These are phyloP conservation scores for Coecobrya sp. DNA, from an alignment of 2,888 invertebrate species.

Conservation along the genomic window DNA sequence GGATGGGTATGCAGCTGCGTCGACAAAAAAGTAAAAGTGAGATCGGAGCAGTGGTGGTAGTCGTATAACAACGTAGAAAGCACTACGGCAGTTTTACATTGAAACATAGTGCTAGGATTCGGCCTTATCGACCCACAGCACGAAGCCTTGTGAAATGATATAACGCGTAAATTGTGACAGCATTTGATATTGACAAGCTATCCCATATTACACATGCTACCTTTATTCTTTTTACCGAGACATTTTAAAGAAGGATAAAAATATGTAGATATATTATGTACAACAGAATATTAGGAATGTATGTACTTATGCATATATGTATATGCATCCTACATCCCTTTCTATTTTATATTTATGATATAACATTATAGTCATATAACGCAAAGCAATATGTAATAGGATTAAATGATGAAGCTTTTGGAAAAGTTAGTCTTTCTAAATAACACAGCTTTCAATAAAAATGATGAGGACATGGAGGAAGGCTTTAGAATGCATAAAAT, in stretches of 20 bases:
- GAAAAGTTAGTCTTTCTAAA: not conserved
- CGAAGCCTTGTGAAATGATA: conserved; percentile 86
- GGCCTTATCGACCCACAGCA: conserved; percentile 86
- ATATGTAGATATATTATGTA: conserved; percentile 25
- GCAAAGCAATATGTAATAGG: conserved; percentile 47
- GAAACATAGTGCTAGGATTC: conserved; percentile 74
- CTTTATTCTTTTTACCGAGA: not conserved
- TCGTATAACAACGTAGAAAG: not conserved
- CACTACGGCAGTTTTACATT: not conserved
- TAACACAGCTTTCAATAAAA: not conserved
- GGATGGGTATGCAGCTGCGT: conserved; percentile 84
- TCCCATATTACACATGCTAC: not conserved
- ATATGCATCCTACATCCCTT: not conserved
- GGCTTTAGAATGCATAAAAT: conserved; percentile 16
- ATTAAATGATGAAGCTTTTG: conserved; percentile 47
- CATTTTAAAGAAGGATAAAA: conserved; percentile 11
- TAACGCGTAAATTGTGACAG: conserved; percentile 86
- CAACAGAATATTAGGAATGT: not conserved
- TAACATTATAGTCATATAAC: not conserved
- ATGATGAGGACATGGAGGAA: not conserved
- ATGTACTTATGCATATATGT: too few species aligned
- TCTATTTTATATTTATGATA: not conserved
- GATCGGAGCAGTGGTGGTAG: conserved; percentile 1
- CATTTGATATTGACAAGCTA: conserved; percentile 86
- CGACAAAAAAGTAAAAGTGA: conserved; percentile 62